Evolutionary conservation across 2,797 vertebrate genomes (phyloP).

Genomic region (Picus viridis): DNA sequence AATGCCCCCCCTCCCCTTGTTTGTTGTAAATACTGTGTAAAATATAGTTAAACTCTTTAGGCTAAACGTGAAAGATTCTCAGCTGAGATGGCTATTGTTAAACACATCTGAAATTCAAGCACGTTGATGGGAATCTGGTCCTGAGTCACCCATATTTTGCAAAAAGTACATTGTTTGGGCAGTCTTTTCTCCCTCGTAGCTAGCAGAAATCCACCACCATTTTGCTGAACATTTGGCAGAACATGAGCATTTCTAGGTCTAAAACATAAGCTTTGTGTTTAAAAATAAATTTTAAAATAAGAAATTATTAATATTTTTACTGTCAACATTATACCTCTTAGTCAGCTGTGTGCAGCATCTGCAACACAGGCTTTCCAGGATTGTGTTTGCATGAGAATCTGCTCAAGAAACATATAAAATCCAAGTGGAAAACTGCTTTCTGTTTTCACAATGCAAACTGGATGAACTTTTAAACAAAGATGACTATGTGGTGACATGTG

Average conservation of each 20-base stretch:
- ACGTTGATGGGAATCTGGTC: neutral
- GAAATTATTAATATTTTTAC: neutral
- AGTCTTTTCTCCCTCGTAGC: neutral
- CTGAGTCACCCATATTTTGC: fast-evolving
- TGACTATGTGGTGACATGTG: neutral
- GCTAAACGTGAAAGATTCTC: neutral
- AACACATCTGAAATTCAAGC: neutral
- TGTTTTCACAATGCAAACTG: slow-evolving; percentile 8
- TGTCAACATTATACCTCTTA: neutral
- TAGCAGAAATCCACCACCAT: neutral
- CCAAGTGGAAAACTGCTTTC: slow-evolving; percentile 1
- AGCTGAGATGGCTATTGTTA: neutral
- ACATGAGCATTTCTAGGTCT: neutral
- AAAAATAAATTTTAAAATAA: neutral
- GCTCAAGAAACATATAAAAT: neutral
- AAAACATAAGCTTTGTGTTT: neutral
- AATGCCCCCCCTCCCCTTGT: fast-evolving
- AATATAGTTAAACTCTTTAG: neutral
- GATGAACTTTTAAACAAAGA: slow-evolving; percentile 19
- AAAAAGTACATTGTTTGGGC: fast-evolving
- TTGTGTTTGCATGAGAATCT: neutral
- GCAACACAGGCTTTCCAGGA: neutral
- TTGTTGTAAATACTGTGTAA: neutral
- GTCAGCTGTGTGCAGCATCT: neutral
- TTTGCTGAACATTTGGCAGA: neutral